phyloP scores from a whole-genome alignment of 2,888 invertebrate species.

The Dasypolia templi region DNA sequence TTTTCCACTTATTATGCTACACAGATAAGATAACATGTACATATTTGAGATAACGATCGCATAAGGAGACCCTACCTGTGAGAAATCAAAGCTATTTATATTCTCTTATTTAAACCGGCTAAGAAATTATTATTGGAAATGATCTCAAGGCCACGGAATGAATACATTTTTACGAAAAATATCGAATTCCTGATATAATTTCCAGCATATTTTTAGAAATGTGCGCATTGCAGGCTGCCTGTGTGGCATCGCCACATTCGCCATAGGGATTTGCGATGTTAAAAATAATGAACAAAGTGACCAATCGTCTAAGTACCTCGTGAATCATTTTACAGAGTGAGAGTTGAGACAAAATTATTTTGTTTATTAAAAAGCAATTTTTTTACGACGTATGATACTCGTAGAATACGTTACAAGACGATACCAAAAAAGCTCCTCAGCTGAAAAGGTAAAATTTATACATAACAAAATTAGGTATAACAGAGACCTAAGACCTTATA shows the following conservation, averaged over 20 bases:
- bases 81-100: constrained; percentile 18
- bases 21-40: neutral
- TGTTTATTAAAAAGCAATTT: neutral
- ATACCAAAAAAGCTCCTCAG: neutral
- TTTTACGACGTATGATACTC: neutral
- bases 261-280: neutral
- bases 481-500: neutral
- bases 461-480: neutral
- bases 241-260: constrained; percentile 14
- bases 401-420: neutral
- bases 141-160: constrained; percentile 19
- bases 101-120: constrained; percentile 31
- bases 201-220: constrained; percentile 37
- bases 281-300: neutral
- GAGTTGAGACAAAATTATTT: neutral
- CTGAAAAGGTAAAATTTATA: neutral
- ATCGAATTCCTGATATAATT: constrained; percentile 36
- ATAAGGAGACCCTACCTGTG: constrained; percentile 21
- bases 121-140: constrained; percentile 38
- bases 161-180: constrained; percentile 28
- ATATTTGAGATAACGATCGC: neutral
- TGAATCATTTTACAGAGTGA: neutral
- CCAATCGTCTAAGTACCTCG: neutral
- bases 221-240: neutral
- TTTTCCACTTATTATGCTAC: neutral